Conservation (phyloP, 2,797 vertebrate genomes). For the Myotis vivesi region DNA sequence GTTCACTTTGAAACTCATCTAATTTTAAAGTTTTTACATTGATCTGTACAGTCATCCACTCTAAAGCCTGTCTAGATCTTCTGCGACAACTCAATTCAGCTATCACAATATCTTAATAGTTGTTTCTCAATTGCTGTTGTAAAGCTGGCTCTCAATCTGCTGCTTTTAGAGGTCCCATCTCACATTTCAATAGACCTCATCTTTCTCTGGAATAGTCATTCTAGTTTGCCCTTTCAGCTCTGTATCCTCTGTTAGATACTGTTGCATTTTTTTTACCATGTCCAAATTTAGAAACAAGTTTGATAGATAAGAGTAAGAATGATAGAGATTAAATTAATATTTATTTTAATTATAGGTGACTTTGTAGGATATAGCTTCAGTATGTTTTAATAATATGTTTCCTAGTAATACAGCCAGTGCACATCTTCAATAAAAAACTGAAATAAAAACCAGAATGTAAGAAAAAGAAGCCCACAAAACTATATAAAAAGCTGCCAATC, state of each 20-base stretch:
- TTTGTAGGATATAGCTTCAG: background rate
- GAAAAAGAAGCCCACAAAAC: background rate
- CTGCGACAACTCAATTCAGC: background rate
- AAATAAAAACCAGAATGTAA: background rate
- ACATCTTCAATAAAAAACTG: background rate
- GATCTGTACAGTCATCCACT: background rate
- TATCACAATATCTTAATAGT: background rate
- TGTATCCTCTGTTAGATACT: background rate
- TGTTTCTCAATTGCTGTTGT: background rate
- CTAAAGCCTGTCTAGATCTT: background rate
- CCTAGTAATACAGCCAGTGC: background rate
- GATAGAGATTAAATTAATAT: background rate
- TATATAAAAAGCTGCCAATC: background rate
- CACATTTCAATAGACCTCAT: background rate
- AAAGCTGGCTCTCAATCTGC: background rate
- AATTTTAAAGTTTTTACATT: background rate
- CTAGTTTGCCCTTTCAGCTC: background rate
- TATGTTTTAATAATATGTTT: background rate
- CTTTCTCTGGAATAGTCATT: background rate
- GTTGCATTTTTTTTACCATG: background rate
- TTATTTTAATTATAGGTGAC: background rate
- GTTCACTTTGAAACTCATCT: background rate
- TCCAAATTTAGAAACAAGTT: background rate
- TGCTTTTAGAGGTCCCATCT: background rate
- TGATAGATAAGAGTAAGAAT: background rate